Conservation (phyloP, 2,888 invertebrate species). For the Calliphora vomitoria region DNA sequence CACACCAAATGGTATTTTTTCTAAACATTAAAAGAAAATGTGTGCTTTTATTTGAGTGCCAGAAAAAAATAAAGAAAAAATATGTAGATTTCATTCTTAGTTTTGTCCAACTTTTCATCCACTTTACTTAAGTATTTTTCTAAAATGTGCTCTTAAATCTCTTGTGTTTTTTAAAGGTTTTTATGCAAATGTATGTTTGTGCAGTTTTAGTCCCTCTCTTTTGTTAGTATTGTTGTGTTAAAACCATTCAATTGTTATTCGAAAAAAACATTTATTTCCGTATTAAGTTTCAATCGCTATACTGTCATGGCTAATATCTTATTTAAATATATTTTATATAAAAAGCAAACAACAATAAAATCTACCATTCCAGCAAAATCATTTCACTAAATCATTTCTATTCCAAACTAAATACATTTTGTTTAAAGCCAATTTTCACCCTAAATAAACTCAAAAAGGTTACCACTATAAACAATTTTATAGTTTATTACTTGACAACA, state of each 20-base stretch:
- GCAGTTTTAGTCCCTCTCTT: slow-evolving; percentile 21
- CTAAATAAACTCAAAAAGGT: slow-evolving; percentile 13
- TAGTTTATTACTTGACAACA: neutral
- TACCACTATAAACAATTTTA: neutral
- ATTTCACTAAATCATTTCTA: neutral
- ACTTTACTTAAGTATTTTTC: slow-evolving; percentile 67
- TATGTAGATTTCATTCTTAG: slow-evolving; percentile 67
- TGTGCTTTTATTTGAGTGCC: slow-evolving; percentile 35
- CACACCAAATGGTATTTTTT: slow-evolving; percentile 38
- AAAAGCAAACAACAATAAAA: neutral
- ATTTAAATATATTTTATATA: slow-evolving; percentile 33
- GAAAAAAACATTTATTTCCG: slow-evolving; percentile 39
- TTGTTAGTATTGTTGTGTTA: slow-evolving; percentile 49
- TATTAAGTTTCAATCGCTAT: slow-evolving; percentile 57
- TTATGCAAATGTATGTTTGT: slow-evolving; percentile 61
- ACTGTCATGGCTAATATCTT: slow-evolving; percentile 47
- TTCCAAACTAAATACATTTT: slow-evolving; percentile 1
- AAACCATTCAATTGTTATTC: slow-evolving; percentile 65
- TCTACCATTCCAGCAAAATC: neutral
- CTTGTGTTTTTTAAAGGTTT: slow-evolving; percentile 55
- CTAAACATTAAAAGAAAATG: slow-evolving; percentile 29
- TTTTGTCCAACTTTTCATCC: slow-evolving; percentile 65
- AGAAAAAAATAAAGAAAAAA: slow-evolving; percentile 57
- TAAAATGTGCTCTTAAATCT: slow-evolving; percentile 69
- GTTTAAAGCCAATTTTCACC: slow-evolving; percentile 13